Evolutionary conservation across 2,888 invertebrate species (phyloP), one percentile per base, ranked within the genome.

Genomic region (Endotricha flammealis): DNA sequence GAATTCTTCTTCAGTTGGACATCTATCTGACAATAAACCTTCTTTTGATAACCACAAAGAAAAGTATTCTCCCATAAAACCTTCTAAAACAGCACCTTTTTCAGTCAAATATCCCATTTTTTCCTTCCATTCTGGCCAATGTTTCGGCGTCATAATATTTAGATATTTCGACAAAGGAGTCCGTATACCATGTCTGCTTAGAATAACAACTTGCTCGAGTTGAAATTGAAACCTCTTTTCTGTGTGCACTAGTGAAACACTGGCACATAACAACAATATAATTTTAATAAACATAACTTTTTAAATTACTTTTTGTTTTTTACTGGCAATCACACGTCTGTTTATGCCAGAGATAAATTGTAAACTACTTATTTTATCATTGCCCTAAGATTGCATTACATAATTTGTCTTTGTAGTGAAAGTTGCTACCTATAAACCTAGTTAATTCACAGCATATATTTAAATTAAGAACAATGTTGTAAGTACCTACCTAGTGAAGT

Each of bases 181-280:
- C 4, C 82, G 56, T 3, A 81, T 41, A 36, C 72, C 73, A 44
- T 82, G 82, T 11, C 82, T 62, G 17, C 80, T 73, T 9, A 82
- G 42, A 32, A 78, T 58, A 2, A 79, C 38, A 16, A 79, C 74
- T 64, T 78, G 70, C 35, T 59, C 48, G 13, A 70, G 42, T 28
- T 43, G 40, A 27, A n/a, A n/a, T n/a, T n/a, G n/a, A n/a, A 48
- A 42, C 9, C 39, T 31, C 12, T 14, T 29, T 24, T 40, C 36
- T 29, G 28, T 22, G 11, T 2, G 7, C 20, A 20, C 20, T 20
- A 20, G 3, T 9, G 6, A 8, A 2, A 12, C 11, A 33, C 32
- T 33, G 17, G 32, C 27, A 25, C 17, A 33, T 11, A 33, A 27
- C 12, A 17, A 12, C 0, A 33, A 9, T n/a, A 33, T 4, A 9